Base-by-base conservation (phyloP, 1,140 invertebrate genomes). In the Drosophila sulfurigaster region DNA sequence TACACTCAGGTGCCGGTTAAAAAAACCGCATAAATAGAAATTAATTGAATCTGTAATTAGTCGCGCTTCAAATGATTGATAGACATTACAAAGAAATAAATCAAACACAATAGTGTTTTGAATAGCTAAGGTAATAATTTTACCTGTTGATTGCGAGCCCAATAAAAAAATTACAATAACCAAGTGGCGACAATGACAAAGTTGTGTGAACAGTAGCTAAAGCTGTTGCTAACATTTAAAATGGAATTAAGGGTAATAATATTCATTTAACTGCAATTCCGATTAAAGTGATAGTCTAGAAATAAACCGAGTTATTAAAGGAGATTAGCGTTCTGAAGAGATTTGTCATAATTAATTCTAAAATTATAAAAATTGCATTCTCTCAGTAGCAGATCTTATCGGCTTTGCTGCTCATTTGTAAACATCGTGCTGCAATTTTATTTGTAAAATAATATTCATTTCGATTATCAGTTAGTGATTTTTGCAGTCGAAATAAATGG, bases 361-460 rank as follows among this genome's bases (percentile, higher is more conserved):
- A 25, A 25, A 25, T 25, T 25, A 25, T 25, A 25, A 3, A 25
- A 25, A 25, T 4, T 4, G 20, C 20, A 25, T 25, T 25, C 20
- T 35, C 35, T 41, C 38, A 2, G 38, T 10, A n/a, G 5, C 49
- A 52, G 49, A 52, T 52, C 25, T 30, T 52, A 30, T 52, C 11
- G 4, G 20, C 3, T n/a, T 41, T 3, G 8, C n/a, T 30, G 11
- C n/a, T 52, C 25, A 52, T 52, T 30, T 28, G 25, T 52, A 52
- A 52, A 13, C 49, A 52, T 32, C 25, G 13, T 28, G 25, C 45
- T 49, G 57, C 49, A 64, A 8, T 58, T 63, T 70, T 30, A 58
- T n/a, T 52, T 52, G 7, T 5, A 54, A 63, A 43, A 54, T 54
- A 30, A 65, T 63, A 70, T 75, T 63, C 63, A 35, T 54, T 41